phyloP scores from a whole-genome alignment of 2,888 invertebrate genomes.

The Gastrophysa polygoni region DNA sequence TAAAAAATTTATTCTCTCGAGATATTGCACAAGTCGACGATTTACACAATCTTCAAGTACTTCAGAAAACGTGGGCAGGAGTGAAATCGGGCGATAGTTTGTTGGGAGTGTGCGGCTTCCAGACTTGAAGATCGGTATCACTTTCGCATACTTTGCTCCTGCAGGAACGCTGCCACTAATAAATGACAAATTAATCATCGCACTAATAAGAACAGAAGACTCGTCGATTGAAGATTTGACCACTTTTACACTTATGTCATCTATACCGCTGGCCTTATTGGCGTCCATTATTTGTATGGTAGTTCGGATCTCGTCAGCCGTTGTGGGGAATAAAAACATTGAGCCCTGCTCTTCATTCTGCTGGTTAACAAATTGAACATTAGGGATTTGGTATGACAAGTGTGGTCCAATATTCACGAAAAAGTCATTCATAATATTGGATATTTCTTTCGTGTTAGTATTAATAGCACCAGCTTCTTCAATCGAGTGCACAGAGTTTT shows the following conservation, averaged over 20 bases:
- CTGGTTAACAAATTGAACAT: background rate
- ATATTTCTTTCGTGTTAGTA: background rate
- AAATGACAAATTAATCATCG: background rate
- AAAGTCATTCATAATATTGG: constrained; percentile 1
- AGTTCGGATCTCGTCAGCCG: background rate
- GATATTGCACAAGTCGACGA: constrained; percentile 3
- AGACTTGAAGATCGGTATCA: background rate
- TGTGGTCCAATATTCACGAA: constrained; percentile 1
- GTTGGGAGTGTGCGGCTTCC: background rate
- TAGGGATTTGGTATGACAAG: background rate
- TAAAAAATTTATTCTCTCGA: background rate
- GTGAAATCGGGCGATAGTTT: background rate
- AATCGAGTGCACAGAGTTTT: background rate
- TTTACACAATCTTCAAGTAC: constrained; percentile 2
- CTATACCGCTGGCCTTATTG: background rate
- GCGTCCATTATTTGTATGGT: background rate
- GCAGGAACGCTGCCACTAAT: background rate
- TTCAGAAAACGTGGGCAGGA: background rate
- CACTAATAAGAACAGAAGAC: background rate
- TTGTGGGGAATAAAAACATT: background rate
- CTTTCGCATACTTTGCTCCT: background rate
- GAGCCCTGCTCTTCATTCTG: background rate
- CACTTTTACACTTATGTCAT: background rate
- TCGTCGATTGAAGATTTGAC: background rate
- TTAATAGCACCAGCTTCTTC: background rate